These are phyloP conservation scores for Suncus etruscus DNA, from an alignment of 2,113 vertebrate genomes.

Conservation along the genomic window DNA sequence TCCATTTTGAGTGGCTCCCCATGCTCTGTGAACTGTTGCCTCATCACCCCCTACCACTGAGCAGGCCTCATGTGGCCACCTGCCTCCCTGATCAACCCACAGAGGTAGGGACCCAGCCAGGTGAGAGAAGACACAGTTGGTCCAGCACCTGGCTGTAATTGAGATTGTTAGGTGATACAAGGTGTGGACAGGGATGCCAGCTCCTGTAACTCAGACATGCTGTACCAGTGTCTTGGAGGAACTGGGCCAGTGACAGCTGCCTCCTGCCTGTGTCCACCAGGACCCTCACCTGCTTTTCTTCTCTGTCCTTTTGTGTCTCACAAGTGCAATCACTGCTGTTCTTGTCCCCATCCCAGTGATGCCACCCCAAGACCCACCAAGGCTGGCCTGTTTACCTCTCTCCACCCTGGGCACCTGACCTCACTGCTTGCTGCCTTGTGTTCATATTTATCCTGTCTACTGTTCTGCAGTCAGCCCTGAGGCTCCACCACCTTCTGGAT, in stretches of 20 bases:
- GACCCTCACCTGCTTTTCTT: not conserved
- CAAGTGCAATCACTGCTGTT: not conserved
- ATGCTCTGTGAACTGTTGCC: no score
- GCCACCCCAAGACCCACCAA: not conserved
- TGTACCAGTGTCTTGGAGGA: not conserved
- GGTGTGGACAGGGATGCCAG: fast-evolving
- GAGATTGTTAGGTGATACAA: fast-evolving
- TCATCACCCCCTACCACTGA: no score
- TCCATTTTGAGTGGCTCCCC: no score
- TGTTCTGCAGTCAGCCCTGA: not conserved
- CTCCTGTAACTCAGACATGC: not conserved
- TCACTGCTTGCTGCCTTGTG: not conserved
- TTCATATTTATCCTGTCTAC: not conserved
- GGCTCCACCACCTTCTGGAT: not conserved
- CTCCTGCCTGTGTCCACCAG: not conserved
- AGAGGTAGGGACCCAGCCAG: no score
- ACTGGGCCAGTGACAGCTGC: no score
- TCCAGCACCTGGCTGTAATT: fast-evolving
- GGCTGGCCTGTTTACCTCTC: not conserved
- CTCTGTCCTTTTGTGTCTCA: not conserved
- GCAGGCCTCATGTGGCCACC: no score
- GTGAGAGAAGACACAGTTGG: no score
- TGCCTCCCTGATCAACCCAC: no score
- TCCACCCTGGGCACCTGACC: not conserved
- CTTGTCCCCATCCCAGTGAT: not conserved